These are phyloP conservation scores for Lophotis ruficrista DNA, from an alignment of 2,113 vertebrate genomes.

Conservation along the genomic window DNA sequence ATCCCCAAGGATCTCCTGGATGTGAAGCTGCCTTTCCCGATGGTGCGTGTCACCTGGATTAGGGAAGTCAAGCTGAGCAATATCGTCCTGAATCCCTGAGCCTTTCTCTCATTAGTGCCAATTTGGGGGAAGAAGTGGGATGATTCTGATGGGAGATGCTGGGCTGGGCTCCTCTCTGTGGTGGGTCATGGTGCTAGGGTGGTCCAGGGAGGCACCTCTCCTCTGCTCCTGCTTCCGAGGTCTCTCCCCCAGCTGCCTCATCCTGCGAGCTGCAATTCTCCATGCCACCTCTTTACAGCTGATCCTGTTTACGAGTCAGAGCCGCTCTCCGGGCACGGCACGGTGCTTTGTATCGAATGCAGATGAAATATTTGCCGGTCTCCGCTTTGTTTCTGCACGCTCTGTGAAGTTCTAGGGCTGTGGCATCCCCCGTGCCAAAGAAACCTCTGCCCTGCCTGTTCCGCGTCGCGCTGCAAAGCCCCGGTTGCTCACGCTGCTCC, in stretches of 20 bases:
- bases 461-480: not conserved
- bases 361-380: not conserved
- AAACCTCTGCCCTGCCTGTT: not conserved
- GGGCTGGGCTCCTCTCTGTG: not conserved
- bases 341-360: not conserved
- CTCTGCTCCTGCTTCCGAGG: rapidly evolving
- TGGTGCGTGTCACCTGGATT: rapidly evolving
- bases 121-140: not conserved
- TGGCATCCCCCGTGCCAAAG: not conserved
- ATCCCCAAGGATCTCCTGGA: not conserved
- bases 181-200: rapidly evolving
- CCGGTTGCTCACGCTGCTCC: not conserved
- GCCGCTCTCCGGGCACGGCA: rapidly evolving
- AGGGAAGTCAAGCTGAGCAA: not conserved
- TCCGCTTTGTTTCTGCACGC: not conserved
- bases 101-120: not conserved
- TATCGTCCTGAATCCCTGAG: not conserved
- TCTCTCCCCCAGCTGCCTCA: not conserved
- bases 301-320: not conserved
- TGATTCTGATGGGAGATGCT: not conserved
- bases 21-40: not conserved
- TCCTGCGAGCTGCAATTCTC: not conserved
- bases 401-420: not conserved
- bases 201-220: not conserved
- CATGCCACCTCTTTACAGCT: not conserved